phyloP scores from a whole-genome alignment of 2,888 invertebrate species.

The Silvanus unidentatus region DNA sequence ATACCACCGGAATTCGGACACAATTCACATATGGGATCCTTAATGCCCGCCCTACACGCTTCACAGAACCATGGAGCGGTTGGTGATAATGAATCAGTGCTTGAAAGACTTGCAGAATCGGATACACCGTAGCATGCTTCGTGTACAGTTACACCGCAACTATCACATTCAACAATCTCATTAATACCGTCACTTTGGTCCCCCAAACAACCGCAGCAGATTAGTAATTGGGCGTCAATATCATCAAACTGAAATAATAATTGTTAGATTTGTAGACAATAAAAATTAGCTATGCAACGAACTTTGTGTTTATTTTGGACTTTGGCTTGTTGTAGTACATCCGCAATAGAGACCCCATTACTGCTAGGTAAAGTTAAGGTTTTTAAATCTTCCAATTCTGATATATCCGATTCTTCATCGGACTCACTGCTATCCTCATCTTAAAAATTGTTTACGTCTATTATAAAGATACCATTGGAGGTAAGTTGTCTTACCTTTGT shows the following conservation, averaged over 20 bases:
- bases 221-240: conserved; percentile 60
- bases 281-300: background rate
- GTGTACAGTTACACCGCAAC: conserved; percentile 93
- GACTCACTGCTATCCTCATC: conserved; percentile 30
- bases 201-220: conserved; percentile 90
- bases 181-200: conserved; percentile 89
- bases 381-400: conserved; percentile 29
- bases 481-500: conserved; percentile 34
- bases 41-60: conserved; percentile 87
- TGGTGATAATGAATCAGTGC: conserved; percentile 89
- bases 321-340: conserved; percentile 49
- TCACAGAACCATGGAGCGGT: conserved; percentile 99
- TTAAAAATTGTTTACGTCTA: conserved; percentile 14
- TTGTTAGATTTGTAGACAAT: background rate
- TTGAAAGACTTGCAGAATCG: conserved; percentile 84
- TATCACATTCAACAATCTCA: conserved; percentile 96
- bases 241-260: conserved; percentile 32
- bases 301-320: background rate
- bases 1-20: conserved; percentile 90
- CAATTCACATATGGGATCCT: conserved; percentile 86
- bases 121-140: conserved; percentile 96
- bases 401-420: conserved; percentile 43
- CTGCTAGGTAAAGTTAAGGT: conserved; percentile 29
- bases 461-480: background rate
- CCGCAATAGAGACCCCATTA: conserved; percentile 45